phyloP scores from a whole-genome alignment of 2,888 invertebrate species.

The Aleiodes alternator region DNA sequence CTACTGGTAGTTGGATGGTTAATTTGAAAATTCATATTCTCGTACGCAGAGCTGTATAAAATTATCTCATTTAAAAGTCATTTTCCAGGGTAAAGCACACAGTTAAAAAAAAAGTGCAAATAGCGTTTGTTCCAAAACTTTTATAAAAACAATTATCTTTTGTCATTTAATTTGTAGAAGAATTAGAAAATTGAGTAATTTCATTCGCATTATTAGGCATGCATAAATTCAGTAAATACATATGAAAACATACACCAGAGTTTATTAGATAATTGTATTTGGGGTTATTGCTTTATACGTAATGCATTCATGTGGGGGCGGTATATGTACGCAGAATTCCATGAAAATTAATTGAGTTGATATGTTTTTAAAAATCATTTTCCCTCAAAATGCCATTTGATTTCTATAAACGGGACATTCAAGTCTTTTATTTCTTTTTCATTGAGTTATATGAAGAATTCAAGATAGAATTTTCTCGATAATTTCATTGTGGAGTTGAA shows the following conservation, averaged over 20 bases:
- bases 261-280: no score
- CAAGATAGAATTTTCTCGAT: no score
- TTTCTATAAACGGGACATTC: not conserved
- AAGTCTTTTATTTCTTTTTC: no score
- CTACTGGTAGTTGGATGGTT: not conserved
- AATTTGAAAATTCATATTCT: slow-evolving; percentile 28
- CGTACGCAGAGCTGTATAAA: not conserved
- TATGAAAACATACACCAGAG: no score
- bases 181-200: no score
- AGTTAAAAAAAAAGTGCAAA: not conserved
- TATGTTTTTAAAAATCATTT: not conserved
- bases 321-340: not conserved
- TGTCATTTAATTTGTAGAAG: no score
- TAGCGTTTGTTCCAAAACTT: not conserved
- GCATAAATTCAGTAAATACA: no score
- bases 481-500: no score
- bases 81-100: not conserved
- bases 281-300: no score
- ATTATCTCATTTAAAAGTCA: slow-evolving; percentile 26
- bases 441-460: no score
- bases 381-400: not conserved
- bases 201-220: no score
- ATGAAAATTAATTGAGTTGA: slow-evolving; percentile 15
- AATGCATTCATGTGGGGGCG: not conserved
- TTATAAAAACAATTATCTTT: not conserved